phyloP scores from a whole-genome alignment of 2,113 vertebrate species.

The Sterrhoptilus dennistouni region DNA sequence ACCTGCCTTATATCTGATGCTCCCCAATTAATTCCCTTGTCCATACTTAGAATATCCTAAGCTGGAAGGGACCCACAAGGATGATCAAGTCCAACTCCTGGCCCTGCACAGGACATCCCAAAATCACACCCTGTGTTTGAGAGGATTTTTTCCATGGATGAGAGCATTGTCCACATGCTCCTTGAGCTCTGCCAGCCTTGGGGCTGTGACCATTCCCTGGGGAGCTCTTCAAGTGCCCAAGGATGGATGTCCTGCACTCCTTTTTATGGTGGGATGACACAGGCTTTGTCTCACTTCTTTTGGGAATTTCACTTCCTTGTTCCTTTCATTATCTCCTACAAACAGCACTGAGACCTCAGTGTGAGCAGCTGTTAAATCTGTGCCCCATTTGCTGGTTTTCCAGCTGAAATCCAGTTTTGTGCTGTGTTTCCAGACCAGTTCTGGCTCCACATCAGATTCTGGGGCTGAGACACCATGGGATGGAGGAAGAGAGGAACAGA shows the following conservation, averaged over 20 bases:
- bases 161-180: neutral
- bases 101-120: neutral
- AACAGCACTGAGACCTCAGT: neutral
- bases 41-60: neutral
- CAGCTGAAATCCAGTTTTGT: neutral
- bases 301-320: neutral
- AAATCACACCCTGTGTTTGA: neutral
- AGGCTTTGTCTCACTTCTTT: neutral
- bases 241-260: neutral
- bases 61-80: neutral
- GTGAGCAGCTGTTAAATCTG: neutral
- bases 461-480: neutral
- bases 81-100: neutral
- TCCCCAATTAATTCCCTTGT: neutral
- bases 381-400: neutral
- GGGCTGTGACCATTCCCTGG: neutral
- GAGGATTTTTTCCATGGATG: neutral
- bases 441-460: neutral
- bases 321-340: neutral
- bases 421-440: neutral
- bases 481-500: neutral
- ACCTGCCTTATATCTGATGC: neutral
- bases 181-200: neutral
- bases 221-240: neutral
- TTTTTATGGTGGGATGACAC: accelerated